Conservation (phyloP, 2,888 invertebrate genomes). For the Eupithecia abbreviata region DNA sequence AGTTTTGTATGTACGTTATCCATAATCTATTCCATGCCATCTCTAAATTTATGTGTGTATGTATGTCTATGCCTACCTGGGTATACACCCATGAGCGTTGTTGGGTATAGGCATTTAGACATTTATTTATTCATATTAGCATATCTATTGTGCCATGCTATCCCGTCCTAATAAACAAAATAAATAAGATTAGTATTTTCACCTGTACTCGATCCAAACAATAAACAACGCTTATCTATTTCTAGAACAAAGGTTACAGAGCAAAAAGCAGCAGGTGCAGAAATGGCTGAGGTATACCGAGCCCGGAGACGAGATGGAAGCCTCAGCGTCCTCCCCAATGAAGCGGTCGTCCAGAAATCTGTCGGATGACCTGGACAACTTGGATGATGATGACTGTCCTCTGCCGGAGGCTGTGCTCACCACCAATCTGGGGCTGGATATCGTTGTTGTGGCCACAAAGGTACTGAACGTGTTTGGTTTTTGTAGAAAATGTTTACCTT, state of each 20-base stretch:
- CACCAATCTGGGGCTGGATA: constrained; percentile 96
- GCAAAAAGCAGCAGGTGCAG: constrained; percentile 88
- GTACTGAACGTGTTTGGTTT: constrained; percentile 55
- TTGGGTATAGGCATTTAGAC: not conserved
- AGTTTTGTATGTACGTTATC: not conserved
- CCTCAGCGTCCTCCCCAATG: constrained; percentile 90
- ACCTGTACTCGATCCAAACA: not conserved
- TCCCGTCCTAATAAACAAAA: not conserved
- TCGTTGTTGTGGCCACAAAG: constrained; percentile 98
- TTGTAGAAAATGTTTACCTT: too few relatives aligned
- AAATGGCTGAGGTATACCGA: constrained; percentile 98
- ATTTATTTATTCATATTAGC: too few relatives aligned
- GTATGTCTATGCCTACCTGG: too few relatives aligned
- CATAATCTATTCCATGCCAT: not conserved
- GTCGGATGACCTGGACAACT: constrained; percentile 86
- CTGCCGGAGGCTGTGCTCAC: constrained; percentile 95
- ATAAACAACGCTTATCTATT: constrained; percentile 33
- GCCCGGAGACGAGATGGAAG: constrained; percentile 95
- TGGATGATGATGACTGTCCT: constrained; percentile 87
- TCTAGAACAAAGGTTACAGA: constrained; percentile 86
- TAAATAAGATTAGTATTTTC: not conserved
- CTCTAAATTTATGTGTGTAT: not conserved
- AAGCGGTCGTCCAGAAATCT: constrained; percentile 88
- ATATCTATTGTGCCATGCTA: too few relatives aligned
- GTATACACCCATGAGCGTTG: not conserved